Percentiles rank a stretch among this genome's conserved stretches.
Evolutionary conservation across 2,797 vertebrate genomes (phyloP).

Genomic region (Macropodus opercularis): DNA sequence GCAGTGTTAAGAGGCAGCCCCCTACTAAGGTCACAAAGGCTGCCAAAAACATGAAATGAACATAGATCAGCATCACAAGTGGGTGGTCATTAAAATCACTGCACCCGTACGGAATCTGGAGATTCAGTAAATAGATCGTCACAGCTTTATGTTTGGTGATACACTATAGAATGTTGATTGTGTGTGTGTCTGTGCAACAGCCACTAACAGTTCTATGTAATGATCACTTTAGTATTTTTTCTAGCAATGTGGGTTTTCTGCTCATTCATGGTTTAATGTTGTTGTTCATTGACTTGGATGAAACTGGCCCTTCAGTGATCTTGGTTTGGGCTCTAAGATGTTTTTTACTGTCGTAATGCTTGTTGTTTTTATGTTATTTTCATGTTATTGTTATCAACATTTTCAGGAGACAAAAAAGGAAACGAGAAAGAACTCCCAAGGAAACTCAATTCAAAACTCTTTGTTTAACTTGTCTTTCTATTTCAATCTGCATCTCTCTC

Average conservation of each 20-base stretch:
- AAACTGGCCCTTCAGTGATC: background rate
- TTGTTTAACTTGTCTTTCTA: too few relatives aligned
- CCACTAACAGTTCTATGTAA: background rate
- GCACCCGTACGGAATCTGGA: constrained; percentile 13
- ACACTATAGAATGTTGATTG: constrained; percentile 2
- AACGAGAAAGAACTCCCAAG: too few relatives aligned
- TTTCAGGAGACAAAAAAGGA: too few relatives aligned
- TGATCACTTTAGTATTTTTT: background rate
- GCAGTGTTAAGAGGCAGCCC: constrained; percentile 60
- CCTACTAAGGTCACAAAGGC: constrained; percentile 46
- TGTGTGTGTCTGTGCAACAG: background rate
- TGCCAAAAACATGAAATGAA: constrained; percentile 57
- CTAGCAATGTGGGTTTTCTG: background rate
- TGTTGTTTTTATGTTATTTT: too few relatives aligned
- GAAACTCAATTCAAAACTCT: too few relatives aligned
- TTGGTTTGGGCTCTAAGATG: too few relatives aligned
- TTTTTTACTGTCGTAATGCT: too few relatives aligned
- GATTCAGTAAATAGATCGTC: constrained; percentile 25
- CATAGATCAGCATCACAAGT: constrained; percentile 31
- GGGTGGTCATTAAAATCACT: constrained; percentile 46
- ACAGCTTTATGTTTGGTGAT: constrained; percentile 11
- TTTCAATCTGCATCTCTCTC: background rate
- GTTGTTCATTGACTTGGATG: background rate
- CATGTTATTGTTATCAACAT: too few relatives aligned
- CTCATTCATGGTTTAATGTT: background rate